phyloP scores from a whole-genome alignment of 2,797 vertebrate genomes.

The Acanthurus leucopareius region DNA sequence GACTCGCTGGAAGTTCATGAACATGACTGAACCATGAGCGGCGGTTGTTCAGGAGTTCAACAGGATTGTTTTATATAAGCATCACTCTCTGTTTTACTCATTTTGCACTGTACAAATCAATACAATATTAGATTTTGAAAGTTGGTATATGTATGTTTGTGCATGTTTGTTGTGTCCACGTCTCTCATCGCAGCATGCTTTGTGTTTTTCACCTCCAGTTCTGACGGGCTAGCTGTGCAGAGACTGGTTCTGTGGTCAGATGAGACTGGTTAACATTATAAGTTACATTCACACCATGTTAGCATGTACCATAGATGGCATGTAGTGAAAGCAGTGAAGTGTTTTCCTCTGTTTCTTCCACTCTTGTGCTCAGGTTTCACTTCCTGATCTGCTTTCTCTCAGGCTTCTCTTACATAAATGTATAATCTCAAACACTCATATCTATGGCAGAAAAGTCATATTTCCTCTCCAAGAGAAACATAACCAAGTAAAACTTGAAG shows the following conservation, averaged over 20 bases:
- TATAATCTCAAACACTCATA: not conserved
- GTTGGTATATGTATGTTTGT: conserved; percentile 29
- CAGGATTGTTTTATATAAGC: conserved; percentile 37
- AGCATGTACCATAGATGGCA: not conserved
- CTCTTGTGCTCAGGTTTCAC: not conserved
- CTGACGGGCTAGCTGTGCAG: conserved; percentile 79
- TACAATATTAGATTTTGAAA: conserved; percentile 48
- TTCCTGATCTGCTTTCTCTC: not conserved
- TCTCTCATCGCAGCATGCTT: conserved; percentile 78
- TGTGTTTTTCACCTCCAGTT: conserved; percentile 48
- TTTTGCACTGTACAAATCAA: conserved; percentile 68
- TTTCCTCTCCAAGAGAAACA: not conserved
- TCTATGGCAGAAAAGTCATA: not conserved
- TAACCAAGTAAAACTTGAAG: not conserved
- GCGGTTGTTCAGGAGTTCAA: conserved; percentile 14
- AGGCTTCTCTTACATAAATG: conserved; percentile 7
- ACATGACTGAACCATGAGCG: not conserved
- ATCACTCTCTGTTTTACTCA: conserved; percentile 34
- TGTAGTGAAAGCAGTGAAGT: not conserved
- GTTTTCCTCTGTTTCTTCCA: conserved; percentile 4
- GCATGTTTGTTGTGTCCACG: conserved; percentile 63
- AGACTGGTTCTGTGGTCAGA: conserved; percentile 74
- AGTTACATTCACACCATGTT: conserved; percentile 2
- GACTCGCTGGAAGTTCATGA: not conserved
- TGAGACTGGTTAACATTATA: not conserved